These are phyloP conservation scores for Pseudoips prasinana DNA, from an alignment of 2,888 invertebrate genomes.

Conservation along the genomic window DNA sequence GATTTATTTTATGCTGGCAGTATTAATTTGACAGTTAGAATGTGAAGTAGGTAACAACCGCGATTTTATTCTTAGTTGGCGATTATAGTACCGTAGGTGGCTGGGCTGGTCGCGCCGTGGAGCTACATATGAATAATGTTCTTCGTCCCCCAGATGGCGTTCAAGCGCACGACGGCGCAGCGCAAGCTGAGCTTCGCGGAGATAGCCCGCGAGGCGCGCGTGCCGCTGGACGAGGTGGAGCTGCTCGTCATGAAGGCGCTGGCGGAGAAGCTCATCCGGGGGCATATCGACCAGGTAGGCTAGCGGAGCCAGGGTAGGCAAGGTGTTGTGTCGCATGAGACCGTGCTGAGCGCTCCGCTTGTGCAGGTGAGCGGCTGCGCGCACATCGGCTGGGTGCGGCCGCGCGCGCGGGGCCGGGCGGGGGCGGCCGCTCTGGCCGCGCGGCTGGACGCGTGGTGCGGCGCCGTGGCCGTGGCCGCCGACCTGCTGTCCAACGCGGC, in stretches of 20 bases:
- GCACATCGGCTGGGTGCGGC: conserved; percentile 64
- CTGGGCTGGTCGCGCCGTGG: too few relatives aligned
- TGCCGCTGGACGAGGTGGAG: conserved; percentile 94
- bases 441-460: conserved; percentile 60
- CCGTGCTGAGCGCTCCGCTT: too few relatives aligned
- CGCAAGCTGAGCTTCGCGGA: conserved; percentile 94
- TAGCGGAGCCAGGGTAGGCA: too few relatives aligned
- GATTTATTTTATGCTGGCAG: too few relatives aligned
- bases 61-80: too few relatives aligned
- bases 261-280: conserved; percentile 95
- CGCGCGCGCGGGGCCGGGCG: conserved; percentile 56
- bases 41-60: too few relatives aligned
- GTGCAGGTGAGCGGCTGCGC: conserved; percentile 56
- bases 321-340: too few relatives aligned
- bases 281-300: conserved; percentile 97
- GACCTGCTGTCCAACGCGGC: conserved; percentile 47
- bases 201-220: conserved; percentile 92
- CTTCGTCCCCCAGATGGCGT: conserved; percentile 89
- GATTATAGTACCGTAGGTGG: too few relatives aligned
- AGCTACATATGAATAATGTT: too few relatives aligned
- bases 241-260: conserved; percentile 98
- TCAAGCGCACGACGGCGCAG: conserved; percentile 94
- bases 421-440: conserved; percentile 58
- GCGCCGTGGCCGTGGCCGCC: conserved; percentile 52
- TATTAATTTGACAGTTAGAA: too few relatives aligned